Evolutionary conservation across 2,113 vertebrate genomes (phyloP).

Genomic region (Aviceda subcristata): DNA sequence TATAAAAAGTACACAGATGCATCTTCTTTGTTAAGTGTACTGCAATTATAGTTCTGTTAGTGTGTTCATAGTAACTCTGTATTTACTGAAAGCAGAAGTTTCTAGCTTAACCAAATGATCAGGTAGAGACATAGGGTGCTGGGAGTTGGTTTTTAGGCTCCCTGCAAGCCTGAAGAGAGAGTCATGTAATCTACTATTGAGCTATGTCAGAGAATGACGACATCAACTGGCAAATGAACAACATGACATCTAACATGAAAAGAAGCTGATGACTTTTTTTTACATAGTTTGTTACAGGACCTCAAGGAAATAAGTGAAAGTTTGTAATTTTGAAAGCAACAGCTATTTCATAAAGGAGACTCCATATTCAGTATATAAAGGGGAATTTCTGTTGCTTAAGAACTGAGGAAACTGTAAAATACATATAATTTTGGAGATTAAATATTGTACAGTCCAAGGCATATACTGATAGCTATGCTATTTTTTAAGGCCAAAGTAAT

Average conservation of each 20-base stretch:
- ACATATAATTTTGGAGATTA: neutral
- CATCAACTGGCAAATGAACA: neutral
- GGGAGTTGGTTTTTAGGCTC: neutral
- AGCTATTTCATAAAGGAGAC: neutral
- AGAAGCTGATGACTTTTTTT: neutral
- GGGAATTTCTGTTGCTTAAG: neutral
- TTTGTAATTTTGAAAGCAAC: neutral
- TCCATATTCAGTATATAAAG: neutral
- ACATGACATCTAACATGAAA: neutral
- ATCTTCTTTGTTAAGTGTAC: neutral
- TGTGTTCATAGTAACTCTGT: neutral
- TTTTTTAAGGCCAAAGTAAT: neutral
- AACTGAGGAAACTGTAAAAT: neutral
- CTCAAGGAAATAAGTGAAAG: neutral
- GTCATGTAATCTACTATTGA: neutral
- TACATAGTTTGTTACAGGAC: neutral
- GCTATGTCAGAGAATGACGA: neutral
- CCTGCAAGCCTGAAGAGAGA: neutral
- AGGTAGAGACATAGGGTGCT: neutral
- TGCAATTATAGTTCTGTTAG: neutral
- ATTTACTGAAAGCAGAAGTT: neutral
- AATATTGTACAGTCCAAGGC: neutral
- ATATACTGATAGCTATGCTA: neutral
- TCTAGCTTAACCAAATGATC: neutral
- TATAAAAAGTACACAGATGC: neutral